These are phyloP conservation scores for Acanthopagrus latus DNA, from an alignment of 2,797 vertebrate genomes.

Conservation along the genomic window DNA sequence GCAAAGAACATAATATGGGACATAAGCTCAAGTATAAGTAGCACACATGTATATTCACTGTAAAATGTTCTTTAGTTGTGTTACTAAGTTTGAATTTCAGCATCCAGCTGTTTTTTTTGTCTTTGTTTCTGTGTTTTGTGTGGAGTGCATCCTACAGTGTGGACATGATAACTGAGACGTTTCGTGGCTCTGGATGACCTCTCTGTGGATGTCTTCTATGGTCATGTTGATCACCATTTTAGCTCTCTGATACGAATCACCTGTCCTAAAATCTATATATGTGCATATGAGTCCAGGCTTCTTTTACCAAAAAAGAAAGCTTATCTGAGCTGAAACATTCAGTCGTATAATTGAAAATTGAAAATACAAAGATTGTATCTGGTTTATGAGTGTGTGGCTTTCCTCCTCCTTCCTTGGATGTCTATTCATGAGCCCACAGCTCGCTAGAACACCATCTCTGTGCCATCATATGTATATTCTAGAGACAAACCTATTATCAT, in stretches of 20 bases:
- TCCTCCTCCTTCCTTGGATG: neutral
- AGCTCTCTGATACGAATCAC: neutral
- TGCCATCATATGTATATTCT: neutral
- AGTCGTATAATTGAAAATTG: neutral
- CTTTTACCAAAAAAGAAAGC: neutral
- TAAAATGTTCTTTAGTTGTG: neutral
- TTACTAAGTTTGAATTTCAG: neutral
- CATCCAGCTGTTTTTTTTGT: neutral
- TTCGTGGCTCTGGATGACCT: neutral
- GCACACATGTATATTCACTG: neutral
- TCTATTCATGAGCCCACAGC: neutral
- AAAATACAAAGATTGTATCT: slow-evolving; percentile 6
- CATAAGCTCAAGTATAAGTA: neutral
- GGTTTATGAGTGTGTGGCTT: slow-evolving; percentile 7
- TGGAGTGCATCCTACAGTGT: neutral
- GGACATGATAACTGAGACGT: neutral
- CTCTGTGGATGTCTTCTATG: neutral
- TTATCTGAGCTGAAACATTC: neutral
- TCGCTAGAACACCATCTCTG: neutral
- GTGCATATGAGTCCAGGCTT: neutral
- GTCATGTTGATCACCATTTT: neutral
- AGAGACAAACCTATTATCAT: neutral
- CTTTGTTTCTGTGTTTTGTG: neutral
- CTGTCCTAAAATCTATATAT: neutral
- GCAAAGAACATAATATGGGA: neutral